phyloP scores from a whole-genome alignment of 2,888 invertebrate genomes.

The Drosophila kambysellisi region DNA sequence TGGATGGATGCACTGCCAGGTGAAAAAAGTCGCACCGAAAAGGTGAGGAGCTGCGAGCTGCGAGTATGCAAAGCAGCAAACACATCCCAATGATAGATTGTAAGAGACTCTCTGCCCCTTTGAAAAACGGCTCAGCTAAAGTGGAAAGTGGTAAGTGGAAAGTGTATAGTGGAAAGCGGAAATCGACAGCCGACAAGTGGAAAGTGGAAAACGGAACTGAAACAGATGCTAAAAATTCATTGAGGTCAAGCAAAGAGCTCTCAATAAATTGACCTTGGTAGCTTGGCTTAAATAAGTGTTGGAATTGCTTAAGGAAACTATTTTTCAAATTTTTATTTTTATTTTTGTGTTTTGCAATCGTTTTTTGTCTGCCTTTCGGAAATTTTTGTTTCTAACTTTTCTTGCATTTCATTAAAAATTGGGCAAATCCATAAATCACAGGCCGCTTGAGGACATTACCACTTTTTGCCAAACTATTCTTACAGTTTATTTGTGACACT shows the following conservation, averaged over 20 bases:
- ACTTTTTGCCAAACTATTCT: neutral
- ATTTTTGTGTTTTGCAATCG: neutral
- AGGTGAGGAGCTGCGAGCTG: conserved; percentile 6
- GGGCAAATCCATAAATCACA: neutral
- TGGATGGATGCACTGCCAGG: conserved; percentile 34
- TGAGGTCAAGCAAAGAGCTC: conserved; percentile 33
- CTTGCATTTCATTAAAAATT: neutral
- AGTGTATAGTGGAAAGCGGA: conserved; percentile 1
- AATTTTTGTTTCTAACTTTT: neutral
- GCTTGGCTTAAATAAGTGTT: conserved; percentile 32
- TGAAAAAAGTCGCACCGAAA: conserved; percentile 26
- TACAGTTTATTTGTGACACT: neutral
- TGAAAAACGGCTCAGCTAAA: conserved; percentile 10
- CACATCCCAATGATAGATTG: conserved; percentile 44
- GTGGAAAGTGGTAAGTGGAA: conserved; percentile 11
- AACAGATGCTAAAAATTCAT: conserved; percentile 41
- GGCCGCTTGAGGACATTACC: neutral
- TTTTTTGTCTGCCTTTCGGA: neutral
- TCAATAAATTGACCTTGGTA: conserved; percentile 30
- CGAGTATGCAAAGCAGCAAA: conserved; percentile 25
- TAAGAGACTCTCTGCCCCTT: conserved; percentile 23
- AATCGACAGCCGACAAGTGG: neutral
- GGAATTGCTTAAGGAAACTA: neutral
- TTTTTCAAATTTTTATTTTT: neutral
- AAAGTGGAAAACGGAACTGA: conserved; percentile 2